Base-by-base conservation (phyloP, 2,113 vertebrate species). In the Puma concolor region DNA sequence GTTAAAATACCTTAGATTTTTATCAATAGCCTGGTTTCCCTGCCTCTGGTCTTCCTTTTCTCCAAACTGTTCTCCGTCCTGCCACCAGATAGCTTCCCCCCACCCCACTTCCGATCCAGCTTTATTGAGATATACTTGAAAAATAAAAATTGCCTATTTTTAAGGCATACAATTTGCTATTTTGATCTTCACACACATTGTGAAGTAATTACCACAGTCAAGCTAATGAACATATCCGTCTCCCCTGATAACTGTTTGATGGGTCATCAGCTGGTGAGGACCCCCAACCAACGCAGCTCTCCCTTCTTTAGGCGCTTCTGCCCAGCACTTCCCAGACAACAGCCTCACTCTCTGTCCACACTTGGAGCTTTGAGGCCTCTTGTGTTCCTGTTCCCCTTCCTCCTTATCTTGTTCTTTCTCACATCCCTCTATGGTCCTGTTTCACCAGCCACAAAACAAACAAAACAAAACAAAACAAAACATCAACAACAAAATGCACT, bases 131-230 rank as follows among this genome's bases (percentile, higher is more conserved):
- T 50, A n/a, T 88, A 63, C 54, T n/a, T 69, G 1, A 67, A 96
- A 83, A 96, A 93, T 29, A 91, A 77, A 84, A 72, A 74, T 25
- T 25, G 1, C 36, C 5, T 48, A 50, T 84, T 67, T 64, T 85
- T 38, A 69, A 95, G 5, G 52, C 67, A 50, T 69, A 10, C 36
- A 71, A 69, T 38, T 76, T 83, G 25, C 29, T 54, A 31, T 74
- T n/a, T 87, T 88, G 33, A 82, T 50, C 60, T 50, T 36, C 11
- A 29, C 66, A 54, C 11, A 41, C n/a, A n/a, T 50, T n/a, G 84
- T 29, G 10, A 52, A 63, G 27, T 63, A 77, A 44, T 80, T n/a
- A 57, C 44, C 63, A 80, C 50, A 57, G 13, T 44, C 66, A 76
- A 66, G 21, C n/a, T 67, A 74, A 44, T 82, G 63, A 72, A 72